phyloP scores from a whole-genome alignment of 1,140 invertebrate species.

The Holotrichia oblita region DNA sequence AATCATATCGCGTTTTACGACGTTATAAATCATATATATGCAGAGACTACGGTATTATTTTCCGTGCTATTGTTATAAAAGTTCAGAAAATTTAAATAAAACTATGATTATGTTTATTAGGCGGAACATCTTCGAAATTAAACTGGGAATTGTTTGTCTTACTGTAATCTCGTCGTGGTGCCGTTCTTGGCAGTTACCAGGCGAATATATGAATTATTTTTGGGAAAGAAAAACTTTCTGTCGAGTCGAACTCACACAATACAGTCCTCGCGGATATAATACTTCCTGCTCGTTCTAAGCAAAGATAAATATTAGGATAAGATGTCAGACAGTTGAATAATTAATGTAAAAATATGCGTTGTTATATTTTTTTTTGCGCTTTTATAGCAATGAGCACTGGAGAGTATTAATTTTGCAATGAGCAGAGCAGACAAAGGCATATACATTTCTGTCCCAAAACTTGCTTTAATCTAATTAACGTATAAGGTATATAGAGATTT shows the following conservation, averaged over 20 bases:
- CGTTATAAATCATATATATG: not conserved
- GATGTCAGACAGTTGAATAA: slow-evolving; percentile 3
- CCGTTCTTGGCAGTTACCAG: slow-evolving; percentile 9
- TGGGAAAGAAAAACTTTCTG: slow-evolving; percentile 15
- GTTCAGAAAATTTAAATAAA: slow-evolving; percentile 12
- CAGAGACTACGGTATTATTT: not conserved
- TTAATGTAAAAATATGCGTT: slow-evolving; percentile 20
- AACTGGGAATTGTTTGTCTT: slow-evolving; percentile 30
- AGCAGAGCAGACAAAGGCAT: not conserved
- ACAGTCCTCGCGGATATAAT: not conserved
- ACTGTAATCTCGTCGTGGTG: slow-evolving; percentile 18
- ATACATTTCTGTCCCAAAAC: not conserved
- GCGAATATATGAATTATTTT: slow-evolving; percentile 28
- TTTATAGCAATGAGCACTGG: not conserved
- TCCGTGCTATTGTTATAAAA: slow-evolving; percentile 10
- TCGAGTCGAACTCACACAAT: not conserved
- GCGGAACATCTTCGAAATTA: slow-evolving; percentile 28
- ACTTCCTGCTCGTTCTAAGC: not conserved
- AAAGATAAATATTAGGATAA: slow-evolving; percentile 28
- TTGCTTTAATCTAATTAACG: no score
- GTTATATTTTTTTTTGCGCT: not conserved
- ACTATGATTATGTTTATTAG: slow-evolving; percentile 33
- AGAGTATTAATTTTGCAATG: not conserved
- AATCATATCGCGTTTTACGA: not conserved
- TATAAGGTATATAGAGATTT: no score